Evolutionary conservation across 2,113 vertebrate genomes (phyloP), one percentile per base, ranked within the genome.

Genomic region (Ceratotherium simum): DNA sequence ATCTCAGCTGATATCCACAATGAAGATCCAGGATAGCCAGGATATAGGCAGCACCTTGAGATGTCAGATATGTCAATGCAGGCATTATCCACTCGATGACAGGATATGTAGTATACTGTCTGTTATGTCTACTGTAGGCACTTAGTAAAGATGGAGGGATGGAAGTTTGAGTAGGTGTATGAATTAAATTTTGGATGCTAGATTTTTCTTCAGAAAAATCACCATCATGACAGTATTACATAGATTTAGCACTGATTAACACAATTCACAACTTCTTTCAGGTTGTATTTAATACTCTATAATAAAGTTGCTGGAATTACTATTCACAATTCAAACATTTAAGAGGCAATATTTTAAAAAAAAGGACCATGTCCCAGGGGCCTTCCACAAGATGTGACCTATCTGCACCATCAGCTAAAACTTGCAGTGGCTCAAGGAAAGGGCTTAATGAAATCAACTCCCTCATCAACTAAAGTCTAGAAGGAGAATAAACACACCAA

Each of bases 51-150:
- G 23, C 16, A 18, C 6, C 83, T n/a, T 64, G 76, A 81, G 13
- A 51, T 60, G 14, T 65, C 51, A 67, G 3, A n/a, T 62, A 51
- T 3, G 4, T 46, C 42, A 36, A 6, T 14, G 7, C 3, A 27
- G 33, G 8, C 23, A 48, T n/a, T 46, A 46, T 31, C 13, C 11
- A 17, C 17, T 69, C 33, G 17, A 2, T 39, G 27, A 2, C 7
- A 4, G 25, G 62, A 31, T 23, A 25, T 2, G 1, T n/a, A 5
- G 3, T 75, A 21, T 20, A 25, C 65, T n/a, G 11, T 14, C 36
- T 25, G 12, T 20, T 39, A 11, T 42, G 29, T 20, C 67, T 67
- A 2, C 0, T 6, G 1, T 6, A 8, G 48, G 6, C 2, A 0
- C 23, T 62, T 84, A 42, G 25, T 20, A 31, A 90, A 70, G 9